Conservation (phyloP, 2,113 vertebrate genomes). For the Kryptolebias marmoratus region DNA sequence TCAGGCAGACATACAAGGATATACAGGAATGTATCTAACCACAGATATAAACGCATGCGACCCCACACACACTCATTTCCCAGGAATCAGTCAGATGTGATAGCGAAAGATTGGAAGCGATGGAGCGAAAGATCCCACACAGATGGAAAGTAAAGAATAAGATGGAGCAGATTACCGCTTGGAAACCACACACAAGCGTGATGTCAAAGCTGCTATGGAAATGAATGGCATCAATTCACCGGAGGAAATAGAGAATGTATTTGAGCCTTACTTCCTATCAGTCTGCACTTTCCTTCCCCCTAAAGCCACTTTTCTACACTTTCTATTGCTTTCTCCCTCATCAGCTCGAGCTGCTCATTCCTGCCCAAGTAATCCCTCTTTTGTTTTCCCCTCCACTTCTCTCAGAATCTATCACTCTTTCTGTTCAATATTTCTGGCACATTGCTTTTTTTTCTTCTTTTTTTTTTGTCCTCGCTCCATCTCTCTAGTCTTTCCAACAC, state of each 20-base stretch:
- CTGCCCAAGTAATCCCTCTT: slow-evolving; percentile 30
- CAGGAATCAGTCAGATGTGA: slow-evolving; percentile 63
- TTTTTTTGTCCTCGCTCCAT: slow-evolving; percentile 25
- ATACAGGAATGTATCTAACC: slow-evolving; percentile 56
- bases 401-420: slow-evolving; percentile 43
- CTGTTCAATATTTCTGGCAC: slow-evolving; percentile 43
- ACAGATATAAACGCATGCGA: slow-evolving; percentile 13
- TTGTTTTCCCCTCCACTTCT: slow-evolving; percentile 26
- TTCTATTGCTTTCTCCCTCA: slow-evolving; percentile 53
- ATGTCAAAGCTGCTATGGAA: slow-evolving; percentile 44
- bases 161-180: slow-evolving; percentile 66
- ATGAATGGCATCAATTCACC: slow-evolving; percentile 63
- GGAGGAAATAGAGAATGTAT: slow-evolving; percentile 52
- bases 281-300: slow-evolving; percentile 17
- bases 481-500: neutral
- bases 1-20: slow-evolving; percentile 44
- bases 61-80: slow-evolving; percentile 35
- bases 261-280: slow-evolving; percentile 29
- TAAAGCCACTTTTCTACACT: slow-evolving; percentile 47
- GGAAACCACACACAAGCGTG: slow-evolving; percentile 36
- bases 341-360: slow-evolving; percentile 38
- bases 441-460: slow-evolving; percentile 12
- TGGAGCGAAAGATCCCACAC: slow-evolving; percentile 68
- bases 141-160: slow-evolving; percentile 70
- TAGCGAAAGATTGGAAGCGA: slow-evolving; percentile 65